phyloP scores from a whole-genome alignment of 2,888 invertebrate genomes.

The Tiphia femorata region DNA sequence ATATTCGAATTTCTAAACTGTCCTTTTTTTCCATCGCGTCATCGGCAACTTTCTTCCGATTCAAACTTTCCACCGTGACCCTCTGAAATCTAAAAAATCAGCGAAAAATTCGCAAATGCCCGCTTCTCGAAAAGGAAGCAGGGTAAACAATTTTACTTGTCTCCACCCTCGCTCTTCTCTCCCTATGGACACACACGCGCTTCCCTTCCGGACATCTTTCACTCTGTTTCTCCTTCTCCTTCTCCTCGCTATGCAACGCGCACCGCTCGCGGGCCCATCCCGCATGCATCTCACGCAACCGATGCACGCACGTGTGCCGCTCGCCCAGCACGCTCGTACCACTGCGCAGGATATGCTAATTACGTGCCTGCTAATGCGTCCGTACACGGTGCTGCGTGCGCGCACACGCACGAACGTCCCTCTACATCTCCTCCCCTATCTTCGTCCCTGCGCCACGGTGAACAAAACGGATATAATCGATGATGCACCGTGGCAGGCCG shows the following conservation, averaged over 20 bases:
- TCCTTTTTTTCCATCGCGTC: not conserved
- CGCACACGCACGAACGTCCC: not conserved
- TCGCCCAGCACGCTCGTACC: constrained; percentile 19
- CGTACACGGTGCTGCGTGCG: constrained; percentile 7
- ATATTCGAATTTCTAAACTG: not conserved
- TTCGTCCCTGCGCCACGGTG: not conserved
- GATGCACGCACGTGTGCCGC: constrained; percentile 25
- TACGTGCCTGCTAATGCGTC: constrained; percentile 35
- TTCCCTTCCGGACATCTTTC: not conserved
- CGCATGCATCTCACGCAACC: constrained; percentile 31
- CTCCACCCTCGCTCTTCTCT: not conserved
- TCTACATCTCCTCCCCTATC: not conserved
- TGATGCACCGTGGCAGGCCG: too few species aligned
- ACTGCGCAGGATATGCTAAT: constrained; percentile 45
- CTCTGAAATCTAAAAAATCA: too few species aligned
- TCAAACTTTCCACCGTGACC: too few species aligned
- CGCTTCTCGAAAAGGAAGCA: too few species aligned
- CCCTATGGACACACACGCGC: not conserved
- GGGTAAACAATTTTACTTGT: constrained; percentile 3
- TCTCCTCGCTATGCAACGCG: not conserved
- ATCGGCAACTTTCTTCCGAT: too few species aligned
- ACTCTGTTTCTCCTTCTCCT: not conserved
- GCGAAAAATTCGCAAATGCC: too few species aligned
- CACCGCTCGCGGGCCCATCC: constrained; percentile 13
- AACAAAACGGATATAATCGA: not conserved